Base-by-base conservation (phyloP, 2,888 invertebrate genomes). In the Stratiomys singularior region DNA sequence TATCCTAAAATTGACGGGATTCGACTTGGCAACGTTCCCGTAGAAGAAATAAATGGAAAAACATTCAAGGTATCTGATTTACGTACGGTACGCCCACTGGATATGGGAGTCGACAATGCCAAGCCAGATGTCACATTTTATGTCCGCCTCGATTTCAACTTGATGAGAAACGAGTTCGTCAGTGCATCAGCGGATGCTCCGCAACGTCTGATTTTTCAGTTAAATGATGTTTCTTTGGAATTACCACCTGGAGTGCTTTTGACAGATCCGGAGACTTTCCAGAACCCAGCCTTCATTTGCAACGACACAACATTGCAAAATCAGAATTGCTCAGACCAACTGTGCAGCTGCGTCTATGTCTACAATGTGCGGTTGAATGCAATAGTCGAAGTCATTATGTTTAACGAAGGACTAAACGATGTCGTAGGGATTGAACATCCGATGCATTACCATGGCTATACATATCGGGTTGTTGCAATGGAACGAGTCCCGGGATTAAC, bases 381-480 rank as follows among this genome's bases (percentile, higher is more conserved):
- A 11, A 47, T 47, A 1, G 46, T 69, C 1, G 69, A 69, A 23
- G 47, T 69, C 1, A 69, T 69, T 7, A 47, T 69, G 47, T 69
- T 25, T 13, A 69, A 4, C 1, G 60, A 60, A 11, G 60, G 60
- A 3, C 9, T 18, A 25, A 18, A 52, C 15, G 52, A 52, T 13
- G 18, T 15, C 15, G n/a, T n/a, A 9, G 30, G 37, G 5, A 13
- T 15, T 25, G 69, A 69, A 25, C 69, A 69, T 25, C 69, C 69
- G 25, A 69, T 69, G 46, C 69, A 69, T 25, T 25, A 15, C 11
- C 69, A 69, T 25, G 69, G 69, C 15, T 69, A 69, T 25, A 69
- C 69, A 46, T 46, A 13, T 69, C 46, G 69, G 15, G 47, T 69
- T 11, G 13, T 69, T 9, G 69, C 69, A 23, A 46, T 46, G 69